Base-by-base conservation (phyloP, 2,888 invertebrate genomes). In the Horisme vitalbata region DNA sequence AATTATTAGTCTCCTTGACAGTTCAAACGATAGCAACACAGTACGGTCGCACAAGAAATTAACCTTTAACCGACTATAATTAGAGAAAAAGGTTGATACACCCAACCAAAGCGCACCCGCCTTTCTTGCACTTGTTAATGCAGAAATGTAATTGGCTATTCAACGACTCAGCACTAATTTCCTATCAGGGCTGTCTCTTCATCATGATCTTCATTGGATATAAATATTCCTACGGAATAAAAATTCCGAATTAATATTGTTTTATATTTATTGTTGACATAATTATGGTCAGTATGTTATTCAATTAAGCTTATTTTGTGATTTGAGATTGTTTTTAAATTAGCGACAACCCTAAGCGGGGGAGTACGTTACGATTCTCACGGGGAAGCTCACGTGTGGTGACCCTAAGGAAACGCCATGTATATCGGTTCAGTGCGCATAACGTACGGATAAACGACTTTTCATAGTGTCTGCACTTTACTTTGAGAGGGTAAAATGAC, bases 371-470 rank as follows among this genome's bases (percentile, higher is more conserved):
- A 75, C 56, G 66, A 71, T 87, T 87, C 87, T 79, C 88, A 87
- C 84, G 83, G 35, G 52, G 58, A 55, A 52, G 54, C 57, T 63
- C 65, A 70, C 65, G 69, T 69, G 68, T 61, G 58, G 68, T 72
- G 56, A 68, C 75, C 78, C 77, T 64, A 79, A 83, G 75, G 78
- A 71, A 79, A 65, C 61, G 61, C 59, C 57, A 64, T 70, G 76
- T 75, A 83, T 80, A 84, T 81, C n/a, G 89, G 79, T 87, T 83
- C 79, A 80, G 77, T 73, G 86, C 72, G 62, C 73, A 61, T 77
- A 85, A 87, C 83, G 82, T 75, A 68, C 74, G 58, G 60, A 50
- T 43, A 60, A 56, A 55, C 43, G 48, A 44, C 53, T 51, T 46
- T 45, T 51, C 41, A 46, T 44, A 41, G 27, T 44, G 36, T 49